Percentiles rank a stretch among this genome's conserved stretches.
These are phyloP conservation scores for Clinocottus analis DNA, from an alignment of 2,113 vertebrate genomes.

Conservation along the genomic window DNA sequence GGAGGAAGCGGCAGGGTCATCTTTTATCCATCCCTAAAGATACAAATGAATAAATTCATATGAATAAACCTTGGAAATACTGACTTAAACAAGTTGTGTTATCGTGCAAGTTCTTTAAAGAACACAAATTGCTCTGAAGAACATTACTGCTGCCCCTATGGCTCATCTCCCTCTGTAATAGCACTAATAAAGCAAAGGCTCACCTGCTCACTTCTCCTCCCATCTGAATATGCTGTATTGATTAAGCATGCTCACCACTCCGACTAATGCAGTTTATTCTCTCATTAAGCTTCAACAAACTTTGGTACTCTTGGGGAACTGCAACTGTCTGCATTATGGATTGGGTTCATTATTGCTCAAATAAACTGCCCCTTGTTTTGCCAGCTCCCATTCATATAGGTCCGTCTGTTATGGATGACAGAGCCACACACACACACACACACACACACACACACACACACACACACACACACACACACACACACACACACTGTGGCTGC, in stretches of 20 bases:
- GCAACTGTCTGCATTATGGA: constrained; percentile 67
- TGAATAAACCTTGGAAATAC: background rate
- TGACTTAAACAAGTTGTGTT: constrained; percentile 1
- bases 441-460: constrained; percentile 46
- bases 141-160: background rate
- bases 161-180: constrained; percentile 21
- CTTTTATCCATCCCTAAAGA: background rate
- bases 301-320: constrained; percentile 47
- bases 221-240: constrained; percentile 43
- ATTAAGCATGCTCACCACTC: constrained; percentile 54
- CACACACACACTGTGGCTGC: constrained; percentile 25
- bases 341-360: constrained; percentile 71
- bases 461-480: constrained; percentile 44
- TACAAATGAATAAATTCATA: background rate
- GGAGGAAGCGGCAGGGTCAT: background rate
- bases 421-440: constrained; percentile 41
- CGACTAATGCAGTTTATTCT: constrained; percentile 66
- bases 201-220: constrained; percentile 31
- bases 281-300: constrained; percentile 74
- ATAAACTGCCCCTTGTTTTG: constrained; percentile 65
- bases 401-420: constrained; percentile 51
- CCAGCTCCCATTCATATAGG: constrained; percentile 41
- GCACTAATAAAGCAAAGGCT: constrained; percentile 43
- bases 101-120: background rate
- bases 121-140: constrained; percentile 18